phyloP scores from a whole-genome alignment of 2,797 vertebrate species.

The Amblyraja radiata region DNA sequence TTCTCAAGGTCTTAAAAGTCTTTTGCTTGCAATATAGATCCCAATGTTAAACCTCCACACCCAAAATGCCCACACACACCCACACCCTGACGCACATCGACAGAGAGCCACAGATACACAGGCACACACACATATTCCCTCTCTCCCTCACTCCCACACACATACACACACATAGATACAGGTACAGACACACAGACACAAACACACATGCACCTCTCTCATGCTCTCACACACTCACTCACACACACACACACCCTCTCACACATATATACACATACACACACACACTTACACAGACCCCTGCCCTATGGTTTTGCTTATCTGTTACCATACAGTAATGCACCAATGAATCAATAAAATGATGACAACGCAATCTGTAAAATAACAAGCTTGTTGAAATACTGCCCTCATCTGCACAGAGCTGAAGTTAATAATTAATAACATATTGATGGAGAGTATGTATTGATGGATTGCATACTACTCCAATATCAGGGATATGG shows the following conservation, averaged over 20 bases:
- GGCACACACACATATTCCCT: neutral
- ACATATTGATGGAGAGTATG: slow-evolving; percentile 54
- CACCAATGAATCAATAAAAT: slow-evolving; percentile 53
- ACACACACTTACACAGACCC: too few relatives aligned
- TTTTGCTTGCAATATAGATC: neutral
- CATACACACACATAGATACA: too few relatives aligned
- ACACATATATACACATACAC: too few relatives aligned
- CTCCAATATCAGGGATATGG: slow-evolving; percentile 46
- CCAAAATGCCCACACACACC: too few relatives aligned
- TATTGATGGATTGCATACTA: slow-evolving; percentile 48
- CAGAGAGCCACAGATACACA: too few relatives aligned
- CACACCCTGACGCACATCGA: too few relatives aligned
- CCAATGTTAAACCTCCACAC: too few relatives aligned
- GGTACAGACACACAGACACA: too few relatives aligned
- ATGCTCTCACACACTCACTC: too few relatives aligned
- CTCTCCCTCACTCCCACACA: neutral
- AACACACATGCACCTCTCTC: too few relatives aligned
- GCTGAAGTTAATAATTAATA: slow-evolving; percentile 57
- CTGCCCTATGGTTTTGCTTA: neutral
- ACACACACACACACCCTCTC: too few relatives aligned
- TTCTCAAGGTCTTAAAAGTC: slow-evolving; percentile 34
- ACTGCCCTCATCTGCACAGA: slow-evolving; percentile 54
- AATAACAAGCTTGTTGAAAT: slow-evolving; percentile 58
- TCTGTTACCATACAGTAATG: slow-evolving; percentile 39
- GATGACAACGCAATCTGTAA: slow-evolving; percentile 53